These are phyloP conservation scores for Andrena hattorfiana DNA, from an alignment of 2,888 invertebrate species.

Conservation along the genomic window DNA sequence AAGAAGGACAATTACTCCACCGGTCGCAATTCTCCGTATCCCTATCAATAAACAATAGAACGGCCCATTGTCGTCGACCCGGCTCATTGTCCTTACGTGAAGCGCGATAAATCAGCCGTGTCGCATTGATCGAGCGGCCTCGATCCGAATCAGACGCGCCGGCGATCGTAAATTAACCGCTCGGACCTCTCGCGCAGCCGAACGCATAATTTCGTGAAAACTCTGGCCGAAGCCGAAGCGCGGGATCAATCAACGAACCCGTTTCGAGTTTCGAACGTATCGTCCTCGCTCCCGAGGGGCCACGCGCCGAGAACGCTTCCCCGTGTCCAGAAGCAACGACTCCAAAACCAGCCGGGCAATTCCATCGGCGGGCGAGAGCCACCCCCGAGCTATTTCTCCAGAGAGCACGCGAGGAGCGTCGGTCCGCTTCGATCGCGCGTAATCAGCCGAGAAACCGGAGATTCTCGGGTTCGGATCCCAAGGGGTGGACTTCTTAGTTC, in stretches of 20 bases:
- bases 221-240: not conserved
- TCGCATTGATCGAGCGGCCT: constrained; percentile 63
- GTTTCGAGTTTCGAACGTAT: not conserved
- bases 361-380: not conserved
- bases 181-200: constrained; percentile 35
- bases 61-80: constrained; percentile 50
- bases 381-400: no score
- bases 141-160: constrained; percentile 64
- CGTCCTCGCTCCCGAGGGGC: not conserved
- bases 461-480: not conserved
- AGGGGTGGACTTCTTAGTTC: not conserved
- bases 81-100: constrained; percentile 60
- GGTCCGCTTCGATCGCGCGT: constrained; percentile 8
- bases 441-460: constrained; percentile 6
- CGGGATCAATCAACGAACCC: not conserved
- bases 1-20: constrained; percentile 16
- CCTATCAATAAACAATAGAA: constrained; percentile 38
- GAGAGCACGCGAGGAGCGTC: no score
- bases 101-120: constrained; percentile 60
- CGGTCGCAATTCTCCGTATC: not conserved
- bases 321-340: constrained; percentile 11
- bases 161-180: constrained; percentile 65
- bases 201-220: constrained; percentile 19
- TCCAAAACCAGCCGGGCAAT: constrained; percentile 41
- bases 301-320: not conserved